Evolutionary conservation across 2,888 invertebrate species (phyloP), one percentile per base, ranked within the genome.

Genomic region (Nymphalis polychloros): DNA sequence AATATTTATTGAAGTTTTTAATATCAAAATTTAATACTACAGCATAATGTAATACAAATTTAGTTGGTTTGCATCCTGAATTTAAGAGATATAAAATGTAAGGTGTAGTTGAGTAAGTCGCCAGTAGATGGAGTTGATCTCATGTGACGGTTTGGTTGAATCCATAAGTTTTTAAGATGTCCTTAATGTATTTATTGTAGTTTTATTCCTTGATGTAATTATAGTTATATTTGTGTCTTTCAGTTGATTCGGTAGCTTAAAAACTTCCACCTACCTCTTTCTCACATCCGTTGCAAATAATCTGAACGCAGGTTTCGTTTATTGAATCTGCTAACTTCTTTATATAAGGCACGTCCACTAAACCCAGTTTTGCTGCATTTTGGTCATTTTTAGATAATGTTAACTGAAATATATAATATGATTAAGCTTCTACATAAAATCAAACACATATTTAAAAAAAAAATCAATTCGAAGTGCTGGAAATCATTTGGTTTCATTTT

Each of bases 361-460:
- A 68, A 0, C 90, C 90, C 1, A 78, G 74, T 49, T 75, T 78
- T 0, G 85, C 84, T 0, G 80, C 61, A 0, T 76, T 77, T 17
- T 77, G 75, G 67, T 89, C 77, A 0, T 78, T 72, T 2, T 87
- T 86, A 0, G 85, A 81, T 57, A 88, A 74, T 0, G 85, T 81
- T 27, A 90, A 70, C 90, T 90, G 73, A 2, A 57, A 75, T 13
- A 63, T 27, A 13, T 62, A 8, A 27, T 23, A 52, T 31, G 17
- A 7, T 27, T 55, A 13, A 17, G 8, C 6, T 23, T 52, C 13
- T 8, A 19, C 19, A 19, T 19, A 2, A 3, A 49, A 8, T 19
- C 2, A 19, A 10, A 50, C 5, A 20, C 8, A 53, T 31, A 31
- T 31, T 31, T 31, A 6, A 31, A 27, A 27, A 27, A 27, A 31